Evolutionary conservation across 2,888 invertebrate genomes (phyloP), one percentile per base, ranked within the genome.

Genomic region (Capitulum mitella): DNA sequence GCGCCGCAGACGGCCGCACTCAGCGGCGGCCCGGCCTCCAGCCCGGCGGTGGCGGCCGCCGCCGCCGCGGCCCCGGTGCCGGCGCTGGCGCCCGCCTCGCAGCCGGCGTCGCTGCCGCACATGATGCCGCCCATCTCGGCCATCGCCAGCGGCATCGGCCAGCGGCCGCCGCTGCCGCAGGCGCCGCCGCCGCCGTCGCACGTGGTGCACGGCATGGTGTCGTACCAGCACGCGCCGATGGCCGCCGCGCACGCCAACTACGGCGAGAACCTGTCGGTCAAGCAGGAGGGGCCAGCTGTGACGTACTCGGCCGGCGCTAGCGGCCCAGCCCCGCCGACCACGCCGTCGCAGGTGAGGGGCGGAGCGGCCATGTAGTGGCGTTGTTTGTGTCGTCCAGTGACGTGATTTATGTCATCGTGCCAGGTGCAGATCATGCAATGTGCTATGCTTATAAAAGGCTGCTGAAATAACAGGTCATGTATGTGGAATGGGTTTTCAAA

Each of bases 261-360:
- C 70, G 70, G 70, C 37, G 70, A 70, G 40, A 70, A 70, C 70
- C 40, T 70, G 37, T 40, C 70, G 8, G 70, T 70, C 40, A 40
- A 37, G 40, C 19, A 16, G 37, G 70, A 40, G 1, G 37, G 70
- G 26, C 1, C 34, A 6, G 16, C 32, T 32, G 32, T 14, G 19
- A 2, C 16, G 64, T 32, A 32, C 64, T 14, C 64, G 1, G 19
- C 64, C 16, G 32, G 34, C 64, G 16, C 34, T 3, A n/a, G 19
- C 64, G 34, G 64, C 8, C 19, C 64, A 1, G 19, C 19, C 16
- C 64, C 34, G 64, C 64, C 64, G 64, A 29, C 54, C 54, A 26
- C 54, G 26, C 6, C 54, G 54, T 26, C 58, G 29, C 58, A 58
- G 64, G 34, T 34, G 10, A 64, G 34, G n/a, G n/a, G n/a, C n/a